Evolutionary conservation across 2,797 vertebrate genomes (phyloP).

Genomic region (Loris lydekkerianus): DNA sequence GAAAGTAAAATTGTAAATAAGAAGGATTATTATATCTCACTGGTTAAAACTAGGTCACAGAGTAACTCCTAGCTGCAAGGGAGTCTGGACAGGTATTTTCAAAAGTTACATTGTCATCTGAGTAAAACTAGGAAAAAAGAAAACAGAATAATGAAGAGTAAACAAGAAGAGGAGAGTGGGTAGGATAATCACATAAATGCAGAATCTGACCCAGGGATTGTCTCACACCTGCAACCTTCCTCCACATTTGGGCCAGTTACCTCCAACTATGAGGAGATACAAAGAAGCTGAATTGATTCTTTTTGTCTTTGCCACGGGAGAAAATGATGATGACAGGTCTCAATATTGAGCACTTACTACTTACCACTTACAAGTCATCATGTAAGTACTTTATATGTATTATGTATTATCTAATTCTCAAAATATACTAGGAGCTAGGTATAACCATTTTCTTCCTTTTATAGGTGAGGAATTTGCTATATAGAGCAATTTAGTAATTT

Average conservation of each 20-base stretch:
- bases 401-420: neutral
- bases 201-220: neutral
- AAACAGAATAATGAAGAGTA: neutral
- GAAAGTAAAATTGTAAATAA: neutral
- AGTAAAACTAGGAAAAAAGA: neutral
- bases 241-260: neutral
- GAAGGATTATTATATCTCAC: neutral
- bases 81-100: neutral
- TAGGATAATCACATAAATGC: neutral
- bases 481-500: neutral
- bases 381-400: neutral
- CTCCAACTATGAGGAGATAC: neutral
- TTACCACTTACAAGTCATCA: neutral
- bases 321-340: neutral
- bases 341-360: neutral
- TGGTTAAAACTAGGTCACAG: neutral
- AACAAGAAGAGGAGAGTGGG: neutral
- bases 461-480: neutral
- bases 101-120: neutral
- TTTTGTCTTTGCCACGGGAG: neutral
- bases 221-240: too few relatives aligned
- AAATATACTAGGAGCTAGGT: neutral
- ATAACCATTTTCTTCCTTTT: neutral
- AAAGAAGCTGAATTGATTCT: neutral
- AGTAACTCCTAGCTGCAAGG: neutral